Base-by-base conservation (phyloP, 64 coral and sea anemone genomes). In the Pocillopora damicornis region DNA sequence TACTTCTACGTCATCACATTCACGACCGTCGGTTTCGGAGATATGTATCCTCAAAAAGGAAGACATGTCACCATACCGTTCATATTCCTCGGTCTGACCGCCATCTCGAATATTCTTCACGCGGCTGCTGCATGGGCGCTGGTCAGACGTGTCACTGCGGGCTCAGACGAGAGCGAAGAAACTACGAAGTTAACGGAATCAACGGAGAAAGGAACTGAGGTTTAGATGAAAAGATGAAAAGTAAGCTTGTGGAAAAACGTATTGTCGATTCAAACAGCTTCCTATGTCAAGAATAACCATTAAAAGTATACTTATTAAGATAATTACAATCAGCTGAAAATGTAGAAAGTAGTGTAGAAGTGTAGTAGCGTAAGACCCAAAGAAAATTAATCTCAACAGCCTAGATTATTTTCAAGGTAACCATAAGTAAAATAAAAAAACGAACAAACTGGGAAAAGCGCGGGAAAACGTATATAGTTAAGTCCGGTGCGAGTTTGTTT, bases 1-100 rank as follows among this genome's bases (percentile, higher is more conserved):
- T 91, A 91, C 60, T 91, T 75, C 81, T 91, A 76, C 37, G 58
- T 77, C 9, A 62, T 86, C 35, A 76, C 89, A 35, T 86, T 86
- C 35, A 76, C 80, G 0, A 91, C 89, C 5, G 81, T 91, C 45
- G 89, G 89, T 25, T 91, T 91, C 57, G 89, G 89, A 36, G 89
- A 91, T 57, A 13, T 86, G 0, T 22, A 77, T 16, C 89, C 89
- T 11, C 67, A n/a, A 18, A 68, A 37, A n/a, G 63, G 37, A 15
- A 83, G 42, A 37, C 67, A 83, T 37, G 51, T 83, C 61, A 14
- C 36, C 20, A 37, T 83, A 1, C 62, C 80, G 15, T 83, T 83
- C 35, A 83, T 68, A n/a, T 16, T 83, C 36, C 35, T 83, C 35
- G 62, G 63, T 61, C 80, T 83, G 62, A 83, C 80, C 34, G 63